phyloP scores from a whole-genome alignment of 2,797 vertebrate genomes.

The Manis crassicaudata region DNA sequence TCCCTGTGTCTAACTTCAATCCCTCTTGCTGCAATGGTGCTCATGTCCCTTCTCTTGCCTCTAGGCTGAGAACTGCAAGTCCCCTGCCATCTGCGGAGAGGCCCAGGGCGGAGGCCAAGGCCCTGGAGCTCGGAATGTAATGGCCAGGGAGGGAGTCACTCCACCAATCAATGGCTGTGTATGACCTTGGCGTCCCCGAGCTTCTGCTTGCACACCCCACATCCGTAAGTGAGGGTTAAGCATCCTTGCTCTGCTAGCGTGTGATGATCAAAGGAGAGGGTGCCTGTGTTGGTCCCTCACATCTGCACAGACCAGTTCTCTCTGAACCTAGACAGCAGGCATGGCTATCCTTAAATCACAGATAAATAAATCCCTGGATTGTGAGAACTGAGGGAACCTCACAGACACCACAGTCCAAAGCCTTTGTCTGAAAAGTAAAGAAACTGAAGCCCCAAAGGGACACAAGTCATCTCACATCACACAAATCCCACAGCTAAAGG shows the following conservation, averaged over 20 bases:
- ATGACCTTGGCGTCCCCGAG: background rate
- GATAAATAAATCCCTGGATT: too few relatives aligned
- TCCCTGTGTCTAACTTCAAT: background rate
- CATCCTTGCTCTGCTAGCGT: background rate
- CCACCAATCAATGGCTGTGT: background rate
- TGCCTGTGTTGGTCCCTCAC: background rate
- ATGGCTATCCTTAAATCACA: background rate
- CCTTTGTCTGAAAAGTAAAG: background rate
- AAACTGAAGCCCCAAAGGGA: background rate
- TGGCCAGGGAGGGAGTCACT: fast-evolving
- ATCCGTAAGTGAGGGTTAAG: background rate
- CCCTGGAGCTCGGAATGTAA: background rate
- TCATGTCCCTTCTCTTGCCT: background rate
- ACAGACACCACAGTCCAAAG: background rate
- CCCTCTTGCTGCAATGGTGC: background rate
- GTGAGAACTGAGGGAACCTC: background rate
- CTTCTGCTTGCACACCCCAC: fast-evolving
- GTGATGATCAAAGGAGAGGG: background rate
- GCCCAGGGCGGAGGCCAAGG: background rate
- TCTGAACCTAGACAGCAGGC: background rate
- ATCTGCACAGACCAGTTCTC: background rate
- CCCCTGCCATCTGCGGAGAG: background rate
- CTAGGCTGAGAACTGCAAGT: background rate
- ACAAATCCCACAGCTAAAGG: too few relatives aligned
- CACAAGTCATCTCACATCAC: fast-evolving